Evolutionary conservation across 1,140 invertebrate species (phyloP).

Genomic region (Leptopilina clavipes): DNA sequence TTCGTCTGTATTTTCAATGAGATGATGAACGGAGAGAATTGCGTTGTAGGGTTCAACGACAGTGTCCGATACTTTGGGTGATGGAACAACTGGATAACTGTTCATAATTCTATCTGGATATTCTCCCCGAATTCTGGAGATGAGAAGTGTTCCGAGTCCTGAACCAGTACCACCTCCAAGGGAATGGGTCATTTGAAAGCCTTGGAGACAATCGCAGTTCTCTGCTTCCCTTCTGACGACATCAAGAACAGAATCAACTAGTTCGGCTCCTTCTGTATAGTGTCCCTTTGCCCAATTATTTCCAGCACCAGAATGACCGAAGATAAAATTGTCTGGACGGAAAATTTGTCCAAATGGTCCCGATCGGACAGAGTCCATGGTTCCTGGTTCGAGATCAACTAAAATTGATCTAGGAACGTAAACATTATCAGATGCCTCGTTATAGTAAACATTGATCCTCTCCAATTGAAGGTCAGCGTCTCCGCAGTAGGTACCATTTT

Average conservation of each 20-base stretch:
- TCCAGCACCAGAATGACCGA: slow-evolving; percentile 71
- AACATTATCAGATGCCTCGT: slow-evolving; percentile 80
- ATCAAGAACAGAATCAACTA: slow-evolving; percentile 83
- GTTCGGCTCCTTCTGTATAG: slow-evolving; percentile 83
- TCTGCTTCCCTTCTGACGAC: slow-evolving; percentile 87
- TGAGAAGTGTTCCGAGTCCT: slow-evolving; percentile 51
- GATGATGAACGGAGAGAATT: slow-evolving; percentile 77
- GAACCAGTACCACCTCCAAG: slow-evolving; percentile 53
- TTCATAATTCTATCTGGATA: slow-evolving; percentile 53
- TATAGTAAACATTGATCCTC: slow-evolving; percentile 90
- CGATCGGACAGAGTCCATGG: slow-evolving; percentile 82
- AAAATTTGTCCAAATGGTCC: slow-evolving; percentile 81
- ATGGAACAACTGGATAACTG: slow-evolving; percentile 50
- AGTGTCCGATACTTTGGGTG: slow-evolving; percentile 75
- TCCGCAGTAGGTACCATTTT: slow-evolving; percentile 83
- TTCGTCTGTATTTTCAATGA: slow-evolving; percentile 82
- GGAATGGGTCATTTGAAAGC: slow-evolving; percentile 50
- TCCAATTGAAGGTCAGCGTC: slow-evolving; percentile 86
- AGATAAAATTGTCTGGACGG: slow-evolving; percentile 77
- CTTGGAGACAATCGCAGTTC: slow-evolving; percentile 73
- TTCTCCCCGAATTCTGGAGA: slow-evolving; percentile 57
- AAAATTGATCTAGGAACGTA: slow-evolving; percentile 83
- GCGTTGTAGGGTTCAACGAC: slow-evolving; percentile 83
- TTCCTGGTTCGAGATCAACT: slow-evolving; percentile 83
- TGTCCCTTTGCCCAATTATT: slow-evolving; percentile 86